Evolutionary conservation across 1,140 invertebrate genomes (phyloP), one percentile per base, ranked within the genome.

Genomic region (Diabrotica undecimpunctata): DNA sequence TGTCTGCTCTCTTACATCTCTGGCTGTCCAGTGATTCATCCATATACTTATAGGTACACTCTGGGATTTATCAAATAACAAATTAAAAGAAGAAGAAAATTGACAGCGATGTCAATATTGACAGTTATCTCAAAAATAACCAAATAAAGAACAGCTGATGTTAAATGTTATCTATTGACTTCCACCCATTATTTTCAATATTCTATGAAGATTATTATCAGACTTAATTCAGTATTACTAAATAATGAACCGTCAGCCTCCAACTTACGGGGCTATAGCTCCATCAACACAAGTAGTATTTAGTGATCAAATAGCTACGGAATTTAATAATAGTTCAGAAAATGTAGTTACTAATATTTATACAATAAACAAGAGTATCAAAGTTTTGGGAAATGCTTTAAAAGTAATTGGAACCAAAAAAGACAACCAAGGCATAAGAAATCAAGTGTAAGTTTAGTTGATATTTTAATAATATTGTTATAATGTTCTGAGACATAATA

Each of bases 261-360:
- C 68, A 41, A 79, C 73, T 70, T 79, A 79, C 64, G 77, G 77
- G 7, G 66, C 76, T 6, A 79, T 76, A 64, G 70, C 69, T 11
- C 53, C 67, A 46, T 64, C 74, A 12, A 62, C 75, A 10, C 41
- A 46, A 39, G 75, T 77, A 10, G 66, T 64, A 12, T 77, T 78
- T 54, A 81, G 82, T 10, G 86, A 86, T 54, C 88, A 88, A 74
- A 89, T 86, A 72, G 87, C 87, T 10, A 87, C 87, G 37, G 89
- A 91, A 79, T 84, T 91, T 57, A 89, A 90, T 75, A 88, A 85
- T 67, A 78, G 90, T 41, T 88, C 86, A 73, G 88, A 91, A 78
- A 86, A 86, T 74, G 90, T 93, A 64, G 90, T 87, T 0, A 87
- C 89, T 57, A 92, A 92, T 78, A 87, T 94, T 65, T 91, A 87